These are phyloP conservation scores for Halichondria panicea DNA, from an alignment of 37 sponge, comb jelly and placozoan species.

Conservation along the genomic window DNA sequence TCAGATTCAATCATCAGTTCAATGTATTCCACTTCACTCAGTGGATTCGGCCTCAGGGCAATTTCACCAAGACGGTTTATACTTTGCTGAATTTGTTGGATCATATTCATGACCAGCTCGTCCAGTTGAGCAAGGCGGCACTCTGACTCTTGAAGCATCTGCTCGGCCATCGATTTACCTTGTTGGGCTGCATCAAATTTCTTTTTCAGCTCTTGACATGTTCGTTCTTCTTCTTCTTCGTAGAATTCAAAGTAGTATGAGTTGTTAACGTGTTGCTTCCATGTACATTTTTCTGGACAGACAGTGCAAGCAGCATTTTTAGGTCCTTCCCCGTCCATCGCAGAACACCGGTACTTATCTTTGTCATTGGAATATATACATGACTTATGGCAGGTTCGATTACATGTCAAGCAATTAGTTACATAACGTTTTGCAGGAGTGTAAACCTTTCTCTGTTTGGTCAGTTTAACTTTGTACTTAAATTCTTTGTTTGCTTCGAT, in stretches of 20 bases:
- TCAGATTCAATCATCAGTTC: conserved; percentile 75
- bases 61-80: conserved; percentile 57
- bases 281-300: conserved; percentile 60
- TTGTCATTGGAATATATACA: conserved; percentile 53
- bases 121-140: conserved; percentile 12
- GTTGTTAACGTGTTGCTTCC: conserved; percentile 63
- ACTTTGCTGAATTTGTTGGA: conserved; percentile 12
- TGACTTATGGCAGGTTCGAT: conserved; percentile 69
- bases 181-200: conserved; percentile 36
- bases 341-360: conserved; percentile 59
- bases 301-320: conserved; percentile 39
- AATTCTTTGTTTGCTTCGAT: conserved; percentile 60
- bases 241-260: conserved; percentile 54
- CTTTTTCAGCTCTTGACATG: conserved; percentile 51
- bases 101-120: conserved; percentile 5
- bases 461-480: conserved; percentile 33
- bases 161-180: conserved; percentile 21
- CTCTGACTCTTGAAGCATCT: conserved; percentile 31
- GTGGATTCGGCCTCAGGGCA: conserved; percentile 69
- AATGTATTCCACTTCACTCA: conserved; percentile 74
- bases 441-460: conserved; percentile 30
- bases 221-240: conserved; percentile 41
- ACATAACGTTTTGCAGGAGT: conserved; percentile 52
- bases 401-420: conserved; percentile 73
- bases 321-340: conserved; percentile 66